A percentile compares a stretch with the other conserved stretches of the same genome.
These are phyloP conservation scores for Apostichopus japonicus DNA, from an alignment of 35 echinoderm and acorn worm species.

Conservation along the genomic window DNA sequence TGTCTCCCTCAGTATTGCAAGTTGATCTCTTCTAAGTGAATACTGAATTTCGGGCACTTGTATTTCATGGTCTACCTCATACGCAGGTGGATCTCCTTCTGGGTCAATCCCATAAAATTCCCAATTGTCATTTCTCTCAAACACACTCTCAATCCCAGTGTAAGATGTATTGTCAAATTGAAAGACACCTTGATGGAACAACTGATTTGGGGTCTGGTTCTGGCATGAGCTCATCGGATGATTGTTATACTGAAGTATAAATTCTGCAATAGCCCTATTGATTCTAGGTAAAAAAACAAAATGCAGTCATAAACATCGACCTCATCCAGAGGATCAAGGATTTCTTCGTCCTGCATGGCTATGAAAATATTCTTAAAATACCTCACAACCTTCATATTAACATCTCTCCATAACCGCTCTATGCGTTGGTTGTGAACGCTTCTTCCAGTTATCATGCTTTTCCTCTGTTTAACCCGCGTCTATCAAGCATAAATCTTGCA, in stretches of 20 bases:
- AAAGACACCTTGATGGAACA: conserved; percentile 44
- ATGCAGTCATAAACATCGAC: conserved; percentile 57
- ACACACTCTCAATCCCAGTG: conserved; percentile 18
- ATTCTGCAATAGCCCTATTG: conserved; percentile 43
- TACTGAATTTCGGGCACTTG: neutral
- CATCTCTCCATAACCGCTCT: neutral
- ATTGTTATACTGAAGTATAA: conserved; percentile 61
- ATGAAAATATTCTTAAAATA: conserved; percentile 50
- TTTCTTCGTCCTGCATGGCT: conserved; percentile 41
- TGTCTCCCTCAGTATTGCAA: neutral
- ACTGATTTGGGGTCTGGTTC: conserved; percentile 65
- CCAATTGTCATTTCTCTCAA: conserved; percentile 21
- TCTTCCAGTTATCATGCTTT: conserved; percentile 56
- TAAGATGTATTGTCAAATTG: neutral
- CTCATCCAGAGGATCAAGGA: conserved; percentile 67
- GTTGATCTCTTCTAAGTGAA: neutral
- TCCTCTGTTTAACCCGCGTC: conserved; percentile 37
- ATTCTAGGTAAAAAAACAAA: conserved; percentile 65
- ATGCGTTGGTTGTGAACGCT: conserved; percentile 80
- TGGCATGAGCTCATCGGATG: conserved; percentile 51
- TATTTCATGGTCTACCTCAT: neutral
- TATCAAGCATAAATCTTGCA: conserved; percentile 43
- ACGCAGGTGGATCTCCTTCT: neutral
- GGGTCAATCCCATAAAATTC: conserved; percentile 14
- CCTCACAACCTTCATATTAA: conserved; percentile 59